A percentile compares a stretch with the other conserved stretches of the same genome.
These are phyloP conservation scores for Cotesia glomerata DNA, from an alignment of 1,140 invertebrate species.

Conservation along the genomic window DNA sequence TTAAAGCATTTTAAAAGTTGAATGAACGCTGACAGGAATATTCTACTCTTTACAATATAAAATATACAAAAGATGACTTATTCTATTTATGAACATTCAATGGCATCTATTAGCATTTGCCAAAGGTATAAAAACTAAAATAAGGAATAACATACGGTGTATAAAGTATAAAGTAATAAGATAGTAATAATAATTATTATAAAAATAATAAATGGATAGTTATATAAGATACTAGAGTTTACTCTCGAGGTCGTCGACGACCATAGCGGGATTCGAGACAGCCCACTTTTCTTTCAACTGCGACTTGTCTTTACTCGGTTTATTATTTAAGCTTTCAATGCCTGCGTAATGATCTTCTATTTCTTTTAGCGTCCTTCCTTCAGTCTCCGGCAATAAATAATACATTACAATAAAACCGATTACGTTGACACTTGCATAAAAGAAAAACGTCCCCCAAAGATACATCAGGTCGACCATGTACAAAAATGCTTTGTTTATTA, in stretches of 20 bases:
- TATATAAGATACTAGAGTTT: slow-evolving; percentile 42
- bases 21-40: no score
- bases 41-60: no score
- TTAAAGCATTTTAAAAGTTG: no score
- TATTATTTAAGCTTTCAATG: slow-evolving; percentile 60
- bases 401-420: slow-evolving; percentile 67
- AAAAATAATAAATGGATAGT: neutral
- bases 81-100: no score
- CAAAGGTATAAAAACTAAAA: no score
- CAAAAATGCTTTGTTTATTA: slow-evolving; percentile 76
- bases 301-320: slow-evolving; percentile 44
- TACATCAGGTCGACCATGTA: slow-evolving; percentile 68
- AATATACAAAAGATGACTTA: no score
- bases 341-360: slow-evolving; percentile 73
- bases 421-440: slow-evolving; percentile 72
- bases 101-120: no score
- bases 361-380: slow-evolving; percentile 79
- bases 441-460: slow-evolving; percentile 72
- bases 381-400: slow-evolving; percentile 78
- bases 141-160: neutral
- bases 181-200: neutral
- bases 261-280: slow-evolving; percentile 48
- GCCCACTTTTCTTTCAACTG: slow-evolving; percentile 57
- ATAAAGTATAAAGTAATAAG: neutral
- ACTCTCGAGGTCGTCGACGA: slow-evolving; percentile 54